A percentile compares a stretch with the other conserved stretches of the same genome.
phyloP scores from a whole-genome alignment of 2,113 vertebrate species.

The Lates calcarifer region DNA sequence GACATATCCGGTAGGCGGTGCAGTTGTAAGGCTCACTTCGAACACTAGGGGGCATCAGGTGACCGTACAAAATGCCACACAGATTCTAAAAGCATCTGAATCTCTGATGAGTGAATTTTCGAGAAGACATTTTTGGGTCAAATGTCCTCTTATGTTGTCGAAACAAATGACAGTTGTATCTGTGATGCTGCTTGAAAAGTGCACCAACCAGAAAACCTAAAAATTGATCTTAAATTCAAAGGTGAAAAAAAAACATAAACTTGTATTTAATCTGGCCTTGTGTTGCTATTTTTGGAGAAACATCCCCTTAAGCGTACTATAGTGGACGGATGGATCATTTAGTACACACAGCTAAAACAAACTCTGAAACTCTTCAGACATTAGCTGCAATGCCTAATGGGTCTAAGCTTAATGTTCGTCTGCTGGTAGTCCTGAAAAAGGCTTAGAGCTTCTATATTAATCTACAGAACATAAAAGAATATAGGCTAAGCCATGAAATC shows the following conservation, averaged over 20 bases:
- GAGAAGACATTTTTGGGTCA: not conserved
- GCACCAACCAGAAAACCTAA: not conserved
- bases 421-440: conserved; percentile 18
- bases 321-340: conserved; percentile 15
- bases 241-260: not conserved
- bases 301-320: not conserved
- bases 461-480: conserved; percentile 21
- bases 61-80: not conserved
- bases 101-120: not conserved
- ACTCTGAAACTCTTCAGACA: not conserved
- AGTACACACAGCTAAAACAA: not conserved
- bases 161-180: not conserved
- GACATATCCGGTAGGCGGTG: conserved; percentile 68
- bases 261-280: not conserved
- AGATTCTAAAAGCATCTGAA: no score
- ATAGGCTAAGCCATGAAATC: conserved; percentile 35
- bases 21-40: not conserved
- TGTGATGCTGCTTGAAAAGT: not conserved
- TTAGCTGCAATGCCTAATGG: not conserved
- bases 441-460: conserved; percentile 28
- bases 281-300: conserved; percentile 12
- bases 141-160: not conserved
- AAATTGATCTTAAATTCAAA: not conserved
- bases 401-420: not conserved
- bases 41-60: conserved; percentile 57